Evolutionary conservation across 2,113 vertebrate species (phyloP).

Genomic region (Ictalurus furcatus): DNA sequence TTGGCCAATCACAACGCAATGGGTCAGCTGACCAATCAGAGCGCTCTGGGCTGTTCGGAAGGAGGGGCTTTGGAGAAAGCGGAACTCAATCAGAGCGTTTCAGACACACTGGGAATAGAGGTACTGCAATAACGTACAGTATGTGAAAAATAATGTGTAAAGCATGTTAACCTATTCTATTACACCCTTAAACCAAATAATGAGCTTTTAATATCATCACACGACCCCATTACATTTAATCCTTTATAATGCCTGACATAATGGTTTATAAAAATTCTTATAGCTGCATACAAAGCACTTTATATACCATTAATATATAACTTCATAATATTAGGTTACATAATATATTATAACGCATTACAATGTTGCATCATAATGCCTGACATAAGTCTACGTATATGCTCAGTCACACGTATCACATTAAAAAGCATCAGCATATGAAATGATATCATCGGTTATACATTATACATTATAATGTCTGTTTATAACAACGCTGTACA

Average conservation of each 20-base stretch:
- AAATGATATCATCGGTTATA: background rate
- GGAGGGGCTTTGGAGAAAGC: no score
- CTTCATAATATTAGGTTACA: background rate
- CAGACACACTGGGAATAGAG: no score
- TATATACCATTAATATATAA: background rate
- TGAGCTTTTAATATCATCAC: no score
- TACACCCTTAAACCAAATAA: no score
- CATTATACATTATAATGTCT: background rate
- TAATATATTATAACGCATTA: background rate
- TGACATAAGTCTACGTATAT: background rate
- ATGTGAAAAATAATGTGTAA: no score
- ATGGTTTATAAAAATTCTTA: background rate
- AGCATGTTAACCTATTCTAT: no score
- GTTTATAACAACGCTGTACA: background rate
- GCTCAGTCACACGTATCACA: background rate
- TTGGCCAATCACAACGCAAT: no score
- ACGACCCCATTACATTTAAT: background rate
- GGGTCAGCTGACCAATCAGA: no score
- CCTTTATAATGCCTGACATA: background rate
- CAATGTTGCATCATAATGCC: background rate
- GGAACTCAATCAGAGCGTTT: no score
- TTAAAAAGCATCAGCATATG: background rate
- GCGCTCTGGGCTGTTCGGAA: no score
- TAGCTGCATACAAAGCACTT: background rate
- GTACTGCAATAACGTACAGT: no score